Evolutionary conservation across 2,797 vertebrate species (phyloP).

Genomic region (Sandelia bainsii): DNA sequence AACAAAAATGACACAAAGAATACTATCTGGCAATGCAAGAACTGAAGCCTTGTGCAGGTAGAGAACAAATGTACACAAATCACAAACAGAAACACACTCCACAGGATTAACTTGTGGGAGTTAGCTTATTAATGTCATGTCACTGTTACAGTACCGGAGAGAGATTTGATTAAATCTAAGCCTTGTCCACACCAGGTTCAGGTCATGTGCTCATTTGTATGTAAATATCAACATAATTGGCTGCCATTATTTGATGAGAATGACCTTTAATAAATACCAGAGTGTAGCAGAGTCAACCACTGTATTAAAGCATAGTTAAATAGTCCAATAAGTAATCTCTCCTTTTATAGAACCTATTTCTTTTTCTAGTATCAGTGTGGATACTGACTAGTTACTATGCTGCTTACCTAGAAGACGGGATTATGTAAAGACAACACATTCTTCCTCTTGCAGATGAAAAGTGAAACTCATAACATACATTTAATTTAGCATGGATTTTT

Average conservation of each 20-base stretch:
- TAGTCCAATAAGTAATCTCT: too few species aligned
- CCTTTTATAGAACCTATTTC: too few species aligned
- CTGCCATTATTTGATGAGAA: background rate
- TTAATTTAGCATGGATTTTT: background rate
- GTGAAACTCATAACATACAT: background rate
- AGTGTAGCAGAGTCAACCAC: background rate
- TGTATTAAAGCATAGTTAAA: conserved; percentile 26
- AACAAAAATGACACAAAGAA: background rate
- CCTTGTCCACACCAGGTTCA: background rate
- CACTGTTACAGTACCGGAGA: background rate
- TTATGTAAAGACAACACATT: background rate
- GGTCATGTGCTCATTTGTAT: background rate
- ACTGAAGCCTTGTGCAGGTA: too few species aligned
- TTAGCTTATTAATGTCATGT: background rate
- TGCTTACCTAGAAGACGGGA: background rate
- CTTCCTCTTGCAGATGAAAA: background rate
- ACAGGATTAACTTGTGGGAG: background rate
- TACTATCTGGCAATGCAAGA: too few species aligned
- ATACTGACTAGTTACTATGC: background rate
- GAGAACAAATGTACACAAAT: background rate
- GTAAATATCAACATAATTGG: conserved; percentile 2
- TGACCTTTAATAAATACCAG: conserved; percentile 4
- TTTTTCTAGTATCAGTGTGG: background rate
- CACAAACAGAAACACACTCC: background rate
- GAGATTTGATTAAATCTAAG: background rate